Evolutionary conservation across 2,888 invertebrate species (phyloP).

Genomic region (Sphaerophoria rueppellii): DNA sequence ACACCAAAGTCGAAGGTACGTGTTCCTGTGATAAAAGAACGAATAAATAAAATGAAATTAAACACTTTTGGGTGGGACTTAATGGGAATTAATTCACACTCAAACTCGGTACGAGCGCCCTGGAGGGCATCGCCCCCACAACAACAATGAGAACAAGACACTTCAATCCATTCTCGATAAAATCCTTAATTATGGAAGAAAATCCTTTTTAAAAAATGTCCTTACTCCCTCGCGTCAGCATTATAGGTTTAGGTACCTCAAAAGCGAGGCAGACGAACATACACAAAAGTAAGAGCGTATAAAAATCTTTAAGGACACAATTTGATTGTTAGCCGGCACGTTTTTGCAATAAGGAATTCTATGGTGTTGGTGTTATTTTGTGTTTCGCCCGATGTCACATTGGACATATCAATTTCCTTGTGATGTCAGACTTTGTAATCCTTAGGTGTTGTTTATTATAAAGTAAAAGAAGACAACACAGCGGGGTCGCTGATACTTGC

Average conservation of each 20-base stretch:
- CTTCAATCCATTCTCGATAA: conserved; percentile 59
- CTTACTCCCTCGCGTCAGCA: conserved; percentile 5
- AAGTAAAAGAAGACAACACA: background rate
- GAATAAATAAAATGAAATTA: conserved; percentile 25
- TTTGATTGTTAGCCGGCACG: conserved; percentile 38
- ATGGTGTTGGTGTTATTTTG: conserved; percentile 1
- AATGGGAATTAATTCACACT: conserved; percentile 12
- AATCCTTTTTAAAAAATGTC: conserved; percentile 47
- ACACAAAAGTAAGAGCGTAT: background rate
- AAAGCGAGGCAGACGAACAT: background rate
- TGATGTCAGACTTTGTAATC: conserved; percentile 1
- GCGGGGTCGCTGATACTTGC: background rate
- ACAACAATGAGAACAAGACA: conserved; percentile 7
- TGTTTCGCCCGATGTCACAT: conserved; percentile 20
- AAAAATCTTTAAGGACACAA: conserved; percentile 7
- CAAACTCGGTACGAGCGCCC: background rate
- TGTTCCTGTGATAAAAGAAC: background rate
- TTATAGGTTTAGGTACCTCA: background rate
- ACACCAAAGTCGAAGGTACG: background rate
- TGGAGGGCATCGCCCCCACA: background rate
- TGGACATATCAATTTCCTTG: conserved; percentile 50
- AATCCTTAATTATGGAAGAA: conserved; percentile 52
- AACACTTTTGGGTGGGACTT: conserved; percentile 20
- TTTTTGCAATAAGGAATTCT: conserved; percentile 40
- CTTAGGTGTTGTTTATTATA: conserved; percentile 6